Conservation (phyloP, 2,888 invertebrate species). For the Augochlorella aurata region DNA sequence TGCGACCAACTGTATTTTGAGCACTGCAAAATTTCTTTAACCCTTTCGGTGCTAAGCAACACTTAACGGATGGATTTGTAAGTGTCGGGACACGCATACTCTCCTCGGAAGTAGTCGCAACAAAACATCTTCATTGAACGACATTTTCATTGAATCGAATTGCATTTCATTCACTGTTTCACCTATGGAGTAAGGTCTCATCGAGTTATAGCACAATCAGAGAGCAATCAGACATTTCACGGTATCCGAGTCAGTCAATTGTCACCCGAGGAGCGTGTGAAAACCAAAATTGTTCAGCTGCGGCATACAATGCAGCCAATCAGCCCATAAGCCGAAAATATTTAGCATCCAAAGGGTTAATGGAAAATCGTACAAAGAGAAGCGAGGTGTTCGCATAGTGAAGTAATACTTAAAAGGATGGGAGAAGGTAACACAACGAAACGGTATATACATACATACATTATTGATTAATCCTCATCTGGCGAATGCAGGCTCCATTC, state of each 20-base stretch:
- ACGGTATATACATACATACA: background rate
- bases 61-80: background rate
- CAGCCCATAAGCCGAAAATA: background rate
- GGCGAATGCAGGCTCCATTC: background rate
- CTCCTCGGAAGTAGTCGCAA: background rate
- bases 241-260: background rate
- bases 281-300: background rate
- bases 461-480: background rate
- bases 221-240: background rate
- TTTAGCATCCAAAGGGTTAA: constrained; percentile 3
- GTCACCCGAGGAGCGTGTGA: background rate
- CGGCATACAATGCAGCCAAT: background rate
- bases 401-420: background rate
- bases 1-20: background rate
- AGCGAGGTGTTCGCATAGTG: background rate
- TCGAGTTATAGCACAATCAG: background rate
- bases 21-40: background rate
- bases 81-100: background rate
- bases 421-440: background rate
- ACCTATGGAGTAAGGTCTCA: background rate
- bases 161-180: background rate
- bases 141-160: background rate
- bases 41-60: constrained; percentile 4
- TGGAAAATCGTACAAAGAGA: constrained; percentile 1
- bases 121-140: background rate